Evolutionary conservation across 2,888 invertebrate species (phyloP).

Genomic region (Mantis religiosa): DNA sequence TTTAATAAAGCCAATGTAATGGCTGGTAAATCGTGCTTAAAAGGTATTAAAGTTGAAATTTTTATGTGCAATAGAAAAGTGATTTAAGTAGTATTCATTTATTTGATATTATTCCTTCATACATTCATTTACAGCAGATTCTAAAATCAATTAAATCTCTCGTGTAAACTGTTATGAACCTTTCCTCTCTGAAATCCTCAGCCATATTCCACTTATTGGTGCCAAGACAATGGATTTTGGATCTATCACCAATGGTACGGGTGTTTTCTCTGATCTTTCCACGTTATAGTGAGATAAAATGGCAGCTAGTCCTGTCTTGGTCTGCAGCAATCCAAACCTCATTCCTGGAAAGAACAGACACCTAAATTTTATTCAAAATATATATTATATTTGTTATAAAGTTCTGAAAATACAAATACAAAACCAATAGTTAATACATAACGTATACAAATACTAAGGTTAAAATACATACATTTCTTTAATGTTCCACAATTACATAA

Average conservation of each 20-base stretch:
- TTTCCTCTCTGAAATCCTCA: slow-evolving; percentile 26
- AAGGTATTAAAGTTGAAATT: no score
- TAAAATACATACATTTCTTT: no score
- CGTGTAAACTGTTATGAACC: not conserved
- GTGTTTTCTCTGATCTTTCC: slow-evolving; percentile 31
- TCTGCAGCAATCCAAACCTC: slow-evolving; percentile 39
- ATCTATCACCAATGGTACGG: slow-evolving; percentile 32
- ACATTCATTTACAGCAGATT: no score
- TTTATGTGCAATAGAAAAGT: no score
- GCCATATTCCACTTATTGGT: slow-evolving; percentile 34
- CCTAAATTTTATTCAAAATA: not conserved
- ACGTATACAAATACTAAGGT: no score
- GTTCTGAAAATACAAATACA: no score
- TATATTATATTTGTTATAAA: slow-evolving; percentile 39
- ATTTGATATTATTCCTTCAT: no score
- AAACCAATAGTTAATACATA: not conserved
- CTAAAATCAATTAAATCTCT: not conserved
- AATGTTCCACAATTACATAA: no score
- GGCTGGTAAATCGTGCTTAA: no score
- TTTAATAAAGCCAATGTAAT: no score
- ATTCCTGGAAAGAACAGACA: slow-evolving; percentile 35
- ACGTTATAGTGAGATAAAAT: slow-evolving; percentile 38
- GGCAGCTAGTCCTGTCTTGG: slow-evolving; percentile 38
- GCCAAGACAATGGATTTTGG: slow-evolving; percentile 17
- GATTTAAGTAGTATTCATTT: no score